A percentile compares a stretch with the other conserved stretches of the same genome.
Conservation (phyloP, 2,113 vertebrate genomes). For the Dryoscopus gambensis region DNA sequence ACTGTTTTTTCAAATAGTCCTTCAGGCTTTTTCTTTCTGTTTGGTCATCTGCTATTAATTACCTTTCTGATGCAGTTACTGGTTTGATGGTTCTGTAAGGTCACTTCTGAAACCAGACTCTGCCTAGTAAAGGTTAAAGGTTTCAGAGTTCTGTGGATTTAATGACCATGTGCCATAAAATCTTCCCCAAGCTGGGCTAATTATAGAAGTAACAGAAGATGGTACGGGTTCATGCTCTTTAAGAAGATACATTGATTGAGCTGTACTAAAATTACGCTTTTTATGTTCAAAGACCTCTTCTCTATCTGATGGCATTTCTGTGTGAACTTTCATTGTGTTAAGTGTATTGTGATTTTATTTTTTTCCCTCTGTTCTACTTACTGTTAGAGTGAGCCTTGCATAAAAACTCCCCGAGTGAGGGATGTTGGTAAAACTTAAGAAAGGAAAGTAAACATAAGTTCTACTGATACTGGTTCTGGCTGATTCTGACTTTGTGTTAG, state of each 20-base stretch:
- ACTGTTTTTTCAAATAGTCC: not conserved
- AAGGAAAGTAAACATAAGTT: not conserved
- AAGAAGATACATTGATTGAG: not conserved
- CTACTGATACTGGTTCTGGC: not conserved
- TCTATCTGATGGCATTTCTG: not conserved
- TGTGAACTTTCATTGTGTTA: not conserved
- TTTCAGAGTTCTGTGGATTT: conserved; percentile 19
- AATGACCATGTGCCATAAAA: not conserved
- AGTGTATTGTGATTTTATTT: not conserved
- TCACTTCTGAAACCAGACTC: conserved; percentile 79
- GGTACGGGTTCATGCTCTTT: conserved; percentile 54
- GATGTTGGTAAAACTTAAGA: not conserved
- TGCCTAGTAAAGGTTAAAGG: conserved; percentile 77
- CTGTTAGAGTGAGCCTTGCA: not conserved
- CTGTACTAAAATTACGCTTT: not conserved
- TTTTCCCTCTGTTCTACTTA: not conserved
- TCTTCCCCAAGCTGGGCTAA: conserved; percentile 57
- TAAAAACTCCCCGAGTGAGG: not conserved
- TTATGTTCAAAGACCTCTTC: not conserved
- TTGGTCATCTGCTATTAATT: not conserved
- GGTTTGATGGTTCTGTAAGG: conserved; percentile 66
- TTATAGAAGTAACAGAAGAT: conserved; percentile 67
- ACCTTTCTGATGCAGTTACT: not conserved
- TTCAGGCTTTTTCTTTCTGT: not conserved
- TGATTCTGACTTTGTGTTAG: not conserved